Percentiles rank a stretch among this genome's conserved stretches.
Conservation (phyloP, 2,888 invertebrate genomes). For the Cosmia pyralina region DNA sequence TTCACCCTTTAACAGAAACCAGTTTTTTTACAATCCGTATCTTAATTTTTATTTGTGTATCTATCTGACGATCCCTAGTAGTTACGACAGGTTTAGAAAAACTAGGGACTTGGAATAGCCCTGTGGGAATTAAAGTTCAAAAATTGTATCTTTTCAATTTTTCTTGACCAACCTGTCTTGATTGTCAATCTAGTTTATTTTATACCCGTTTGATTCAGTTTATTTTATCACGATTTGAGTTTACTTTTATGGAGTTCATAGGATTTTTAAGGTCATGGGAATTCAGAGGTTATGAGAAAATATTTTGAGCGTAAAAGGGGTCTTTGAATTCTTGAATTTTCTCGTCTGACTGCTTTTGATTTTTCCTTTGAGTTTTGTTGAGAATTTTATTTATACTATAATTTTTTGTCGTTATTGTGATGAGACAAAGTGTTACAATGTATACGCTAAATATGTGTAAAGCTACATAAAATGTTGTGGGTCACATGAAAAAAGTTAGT, state of each 20-base stretch:
- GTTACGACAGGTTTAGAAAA: constrained; percentile 77
- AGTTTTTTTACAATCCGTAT: constrained; percentile 66
- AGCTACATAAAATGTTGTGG: no score
- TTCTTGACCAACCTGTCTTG: constrained; percentile 76
- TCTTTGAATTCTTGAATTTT: not conserved
- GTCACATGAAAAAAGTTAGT: not conserved
- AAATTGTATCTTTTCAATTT: constrained; percentile 68
- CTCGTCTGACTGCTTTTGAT: constrained; percentile 11
- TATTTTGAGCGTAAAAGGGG: constrained; percentile 20
- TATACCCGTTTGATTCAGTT: constrained; percentile 70
- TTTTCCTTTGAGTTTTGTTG: not conserved
- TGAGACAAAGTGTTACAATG: no score
- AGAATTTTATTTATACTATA: not conserved
- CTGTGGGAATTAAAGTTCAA: constrained; percentile 74
- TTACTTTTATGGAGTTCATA: constrained; percentile 56
- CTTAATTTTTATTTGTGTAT: constrained; percentile 70
- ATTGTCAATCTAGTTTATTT: constrained; percentile 72
- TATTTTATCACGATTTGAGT: constrained; percentile 59
- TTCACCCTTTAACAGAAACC: constrained; percentile 59
- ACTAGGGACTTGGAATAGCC: constrained; percentile 58
- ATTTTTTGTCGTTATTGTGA: not conserved
- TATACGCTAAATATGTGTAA: no score
- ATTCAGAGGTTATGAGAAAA: constrained; percentile 65
- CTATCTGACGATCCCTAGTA: constrained; percentile 69
- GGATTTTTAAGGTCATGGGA: constrained; percentile 71